Evolutionary conservation across 2,888 invertebrate genomes (phyloP).

Genomic region (Pteria penguin): DNA sequence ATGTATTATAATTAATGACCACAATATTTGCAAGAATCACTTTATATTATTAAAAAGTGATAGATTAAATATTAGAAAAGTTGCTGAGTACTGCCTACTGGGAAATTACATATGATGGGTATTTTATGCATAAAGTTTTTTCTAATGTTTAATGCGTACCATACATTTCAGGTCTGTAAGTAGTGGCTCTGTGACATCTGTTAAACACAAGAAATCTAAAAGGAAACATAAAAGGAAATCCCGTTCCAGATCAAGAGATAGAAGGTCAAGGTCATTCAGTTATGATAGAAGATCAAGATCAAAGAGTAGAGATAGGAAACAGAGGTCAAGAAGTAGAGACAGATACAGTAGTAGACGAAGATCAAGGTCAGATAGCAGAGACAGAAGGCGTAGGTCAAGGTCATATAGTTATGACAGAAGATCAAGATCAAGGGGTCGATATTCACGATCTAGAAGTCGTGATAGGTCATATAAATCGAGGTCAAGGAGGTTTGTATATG

Average conservation of each 20-base stretch:
- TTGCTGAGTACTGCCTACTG: neutral
- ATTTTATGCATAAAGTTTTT: too few species aligned
- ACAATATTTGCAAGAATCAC: too few species aligned
- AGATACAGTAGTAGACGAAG: constrained; percentile 53
- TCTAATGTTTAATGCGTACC: too few species aligned
- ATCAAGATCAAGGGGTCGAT: constrained; percentile 19
- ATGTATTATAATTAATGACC: too few species aligned
- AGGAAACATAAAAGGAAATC: constrained; percentile 52
- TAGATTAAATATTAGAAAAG: neutral
- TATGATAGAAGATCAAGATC: constrained; percentile 51
- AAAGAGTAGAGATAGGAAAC: too few species aligned
- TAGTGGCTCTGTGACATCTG: constrained; percentile 57
- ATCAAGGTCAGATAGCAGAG: constrained; percentile 40
- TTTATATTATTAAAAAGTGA: neutral
- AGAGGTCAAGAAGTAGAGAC: constrained; percentile 36
- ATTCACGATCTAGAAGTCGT: constrained; percentile 37
- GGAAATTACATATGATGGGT: too few species aligned
- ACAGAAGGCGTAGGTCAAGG: constrained; percentile 45
- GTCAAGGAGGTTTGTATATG: constrained; percentile 36
- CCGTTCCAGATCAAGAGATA: constrained; percentile 49
- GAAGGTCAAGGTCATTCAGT: constrained; percentile 50
- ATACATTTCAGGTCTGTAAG: constrained; percentile 37
- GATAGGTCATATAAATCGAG: constrained; percentile 29
- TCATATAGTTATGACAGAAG: constrained; percentile 18
- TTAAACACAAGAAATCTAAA: constrained; percentile 66